phyloP scores from a whole-genome alignment of 2,797 vertebrate species.

The Amblyopsis hoosieri region DNA sequence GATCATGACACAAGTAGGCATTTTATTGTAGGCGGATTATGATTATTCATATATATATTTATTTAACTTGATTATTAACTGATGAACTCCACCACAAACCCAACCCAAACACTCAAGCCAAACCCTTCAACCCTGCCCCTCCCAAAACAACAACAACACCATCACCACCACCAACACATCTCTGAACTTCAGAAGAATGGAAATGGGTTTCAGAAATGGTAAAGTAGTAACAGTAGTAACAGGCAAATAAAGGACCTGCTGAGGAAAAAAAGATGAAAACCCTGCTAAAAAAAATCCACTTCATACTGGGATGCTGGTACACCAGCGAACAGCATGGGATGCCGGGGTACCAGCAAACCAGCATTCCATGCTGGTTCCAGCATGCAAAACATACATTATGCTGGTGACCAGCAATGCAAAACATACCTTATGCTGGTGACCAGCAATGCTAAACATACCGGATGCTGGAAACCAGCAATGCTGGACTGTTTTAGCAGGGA shows the following conservation, averaged over 20 bases:
- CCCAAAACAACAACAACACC: slow-evolving; percentile 16
- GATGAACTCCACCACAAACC: slow-evolving; percentile 4
- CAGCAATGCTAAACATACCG: no score
- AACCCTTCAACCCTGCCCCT: slow-evolving; percentile 20
- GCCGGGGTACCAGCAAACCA: no score
- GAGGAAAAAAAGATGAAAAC: slow-evolving; percentile 14
- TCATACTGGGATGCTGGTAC: slow-evolving; percentile 15
- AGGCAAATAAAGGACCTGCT: slow-evolving; percentile 44
- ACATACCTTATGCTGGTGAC: no score
- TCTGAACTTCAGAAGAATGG: slow-evolving; percentile 34
- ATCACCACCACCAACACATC: slow-evolving; percentile 11
- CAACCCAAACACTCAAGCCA: slow-evolving; percentile 1
- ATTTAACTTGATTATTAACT: slow-evolving; percentile 45
- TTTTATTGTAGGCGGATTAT: slow-evolving; percentile 30
- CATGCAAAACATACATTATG: no score
- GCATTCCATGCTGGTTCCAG: no score
- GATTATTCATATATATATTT: slow-evolving; percentile 35
- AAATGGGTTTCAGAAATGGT: slow-evolving; percentile 40
- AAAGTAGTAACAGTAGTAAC: slow-evolving; percentile 30
- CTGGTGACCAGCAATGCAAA: no score
- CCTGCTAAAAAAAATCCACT: slow-evolving; percentile 51
- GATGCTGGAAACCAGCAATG: no score
- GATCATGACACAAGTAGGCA: slow-evolving; percentile 34
- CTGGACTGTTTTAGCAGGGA: no score
- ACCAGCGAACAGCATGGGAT: no score